Base-by-base conservation (phyloP, 2,888 invertebrate genomes). In the Cheilosia vernalis region DNA sequence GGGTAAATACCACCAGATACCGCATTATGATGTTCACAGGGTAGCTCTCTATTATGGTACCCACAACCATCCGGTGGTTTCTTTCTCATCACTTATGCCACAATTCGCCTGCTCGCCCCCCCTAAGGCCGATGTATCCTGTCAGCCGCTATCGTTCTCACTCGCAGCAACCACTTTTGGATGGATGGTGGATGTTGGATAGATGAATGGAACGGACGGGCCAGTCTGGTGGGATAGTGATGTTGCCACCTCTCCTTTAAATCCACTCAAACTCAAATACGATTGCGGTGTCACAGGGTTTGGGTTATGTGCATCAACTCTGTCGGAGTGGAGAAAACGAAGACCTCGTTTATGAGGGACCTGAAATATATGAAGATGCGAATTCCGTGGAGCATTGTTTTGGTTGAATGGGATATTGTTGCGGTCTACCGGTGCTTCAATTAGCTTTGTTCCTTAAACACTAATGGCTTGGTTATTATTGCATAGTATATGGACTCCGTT, bases 21-120 rank as follows among this genome's bases (percentile, higher is more conserved):
- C 84, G 74, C 84, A 84, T 79, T 84, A 84, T 84, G 84, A 84
- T 84, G 79, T 80, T 84, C 80, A 84, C 79, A 76, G 69, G 80
- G 69, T 58, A 63, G 74, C 55, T 84, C 84, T 84, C 69, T 70
- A 84, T 84, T 84, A 84, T 79, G 64, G 70, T 64, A 44, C 33
- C 78, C 79, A 80, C 74, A 80, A 66, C 74, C 74, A 84, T 80
- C 79, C 79, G 74, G 84, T 80, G 84, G 84, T 84, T 84, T 80
- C 69, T 80, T 76, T 70, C 79, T 84, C 79, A 84, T 84, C 84
- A 84, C 69, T 84, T 74, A 74, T 80, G 80, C 84, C 74, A 74
- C 84, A 79, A 70, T 83, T 73, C 73, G 63, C 73, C 73, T 69
- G 37, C 60, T 61, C 30, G 9, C 21, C n/a, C 30, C 30, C 42